Percentiles rank a stretch among this genome's conserved stretches.
These are phyloP conservation scores for Pheosia gnoma DNA, from an alignment of 2,888 invertebrate species.

Conservation along the genomic window DNA sequence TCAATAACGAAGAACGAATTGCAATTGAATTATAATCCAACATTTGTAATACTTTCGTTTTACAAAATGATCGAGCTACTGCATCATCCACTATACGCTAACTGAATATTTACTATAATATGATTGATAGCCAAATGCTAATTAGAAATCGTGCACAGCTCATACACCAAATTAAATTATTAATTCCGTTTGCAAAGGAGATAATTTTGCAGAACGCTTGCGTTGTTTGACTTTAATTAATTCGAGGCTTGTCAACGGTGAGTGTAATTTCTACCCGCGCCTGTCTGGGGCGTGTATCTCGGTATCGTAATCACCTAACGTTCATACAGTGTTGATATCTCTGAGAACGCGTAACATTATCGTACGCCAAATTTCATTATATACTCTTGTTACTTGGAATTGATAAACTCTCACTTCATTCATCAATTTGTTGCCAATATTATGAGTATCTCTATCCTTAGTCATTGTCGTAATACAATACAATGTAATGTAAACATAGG, in stretches of 20 bases:
- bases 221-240: constrained; percentile 83
- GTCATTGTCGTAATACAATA: no score
- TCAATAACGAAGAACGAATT: no score
- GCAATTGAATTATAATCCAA: no score
- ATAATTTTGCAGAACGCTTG: constrained; percentile 75
- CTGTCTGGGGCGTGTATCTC: constrained; percentile 70
- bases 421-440: no score
- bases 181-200: constrained; percentile 74
- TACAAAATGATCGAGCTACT: neutral
- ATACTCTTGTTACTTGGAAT: constrained; percentile 7
- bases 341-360: constrained; percentile 25
- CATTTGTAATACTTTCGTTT: neutral
- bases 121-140: constrained; percentile 40
- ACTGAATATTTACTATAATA: constrained; percentile 12
- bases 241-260: constrained; percentile 79
- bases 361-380: constrained; percentile 24
- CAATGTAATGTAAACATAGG: no score
- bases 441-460: no score
- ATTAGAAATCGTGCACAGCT: constrained; percentile 50
- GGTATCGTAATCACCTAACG: constrained; percentile 69
- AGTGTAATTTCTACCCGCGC: constrained; percentile 72
- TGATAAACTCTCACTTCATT: neutral
- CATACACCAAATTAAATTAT: constrained; percentile 70
- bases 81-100: constrained; percentile 3
- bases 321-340: constrained; percentile 56